These are phyloP conservation scores for Lateolabrax maculatus DNA, from an alignment of 2,797 vertebrate genomes.

Conservation along the genomic window DNA sequence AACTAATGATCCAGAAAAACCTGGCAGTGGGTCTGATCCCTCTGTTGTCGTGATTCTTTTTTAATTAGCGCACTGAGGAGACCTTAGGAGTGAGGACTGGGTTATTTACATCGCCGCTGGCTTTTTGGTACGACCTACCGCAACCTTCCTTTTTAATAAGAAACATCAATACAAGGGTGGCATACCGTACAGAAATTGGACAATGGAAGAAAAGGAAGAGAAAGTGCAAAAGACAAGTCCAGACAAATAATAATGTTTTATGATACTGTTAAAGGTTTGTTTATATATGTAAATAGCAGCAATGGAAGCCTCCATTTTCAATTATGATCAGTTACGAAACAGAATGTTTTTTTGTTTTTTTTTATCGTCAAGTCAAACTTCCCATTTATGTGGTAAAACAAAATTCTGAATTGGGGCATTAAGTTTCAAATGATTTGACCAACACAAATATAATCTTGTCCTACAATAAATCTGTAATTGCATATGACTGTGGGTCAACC, in stretches of 20 bases:
- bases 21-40: conserved; percentile 78
- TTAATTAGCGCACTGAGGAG: conserved; percentile 82
- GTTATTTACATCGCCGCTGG: conserved; percentile 77
- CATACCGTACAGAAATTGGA: conserved; percentile 41
- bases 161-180: conserved; percentile 46
- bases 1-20: conserved; percentile 79
- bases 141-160: conserved; percentile 52
- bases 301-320: neutral
- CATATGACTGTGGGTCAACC: conserved; percentile 66
- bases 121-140: conserved; percentile 62
- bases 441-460: conserved; percentile 50
- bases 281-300: neutral
- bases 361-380: neutral
- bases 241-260: neutral
- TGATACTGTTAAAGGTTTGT: neutral
- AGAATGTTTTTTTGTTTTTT: neutral
- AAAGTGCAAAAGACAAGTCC: neutral
- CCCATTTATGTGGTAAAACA: conserved; percentile 26
- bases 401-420: conserved; percentile 26
- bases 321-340: neutral
- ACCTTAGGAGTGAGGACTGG: conserved; percentile 66
- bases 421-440: conserved; percentile 55
- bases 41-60: conserved; percentile 83
- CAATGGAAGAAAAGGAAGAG: neutral
- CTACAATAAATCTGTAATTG: conserved; percentile 58